Evolutionary conservation across 1,140 invertebrate genomes (phyloP).

Genomic region (Halotydeus destructor): DNA sequence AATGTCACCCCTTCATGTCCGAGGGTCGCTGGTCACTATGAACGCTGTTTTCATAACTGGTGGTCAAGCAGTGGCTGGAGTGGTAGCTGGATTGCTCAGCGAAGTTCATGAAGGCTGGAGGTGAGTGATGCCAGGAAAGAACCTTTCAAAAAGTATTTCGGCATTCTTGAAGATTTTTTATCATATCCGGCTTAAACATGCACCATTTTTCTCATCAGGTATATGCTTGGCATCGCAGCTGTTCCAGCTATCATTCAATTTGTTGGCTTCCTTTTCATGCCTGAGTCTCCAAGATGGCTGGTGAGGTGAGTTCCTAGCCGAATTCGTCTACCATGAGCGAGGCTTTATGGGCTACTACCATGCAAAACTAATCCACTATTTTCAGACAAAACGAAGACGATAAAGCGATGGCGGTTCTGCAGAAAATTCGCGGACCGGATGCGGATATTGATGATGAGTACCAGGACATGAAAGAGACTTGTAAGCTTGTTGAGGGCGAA

Average conservation of each 20-base stretch:
- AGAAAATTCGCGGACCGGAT: conserved; percentile 23
- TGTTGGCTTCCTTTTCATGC: conserved; percentile 36
- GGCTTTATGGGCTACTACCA: too few species aligned
- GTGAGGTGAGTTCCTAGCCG: conserved; percentile 20
- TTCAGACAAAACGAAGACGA: conserved; percentile 21
- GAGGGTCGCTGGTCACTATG: conserved; percentile 34
- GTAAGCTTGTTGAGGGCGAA: too few species aligned
- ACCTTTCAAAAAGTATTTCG: too few species aligned
- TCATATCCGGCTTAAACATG: too few species aligned
- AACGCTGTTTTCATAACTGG: conserved; percentile 37
- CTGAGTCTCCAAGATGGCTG: conserved; percentile 38
- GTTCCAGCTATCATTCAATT: conserved; percentile 36
- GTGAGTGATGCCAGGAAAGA: too few species aligned
- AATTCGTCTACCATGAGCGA: too few species aligned
- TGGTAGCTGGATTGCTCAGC: conserved; percentile 33
- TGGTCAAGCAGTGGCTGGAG: conserved; percentile 34
- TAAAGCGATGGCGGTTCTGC: conserved; percentile 27
- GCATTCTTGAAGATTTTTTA: too few species aligned
- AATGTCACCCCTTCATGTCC: conserved; percentile 30
- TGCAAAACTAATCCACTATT: too few species aligned
- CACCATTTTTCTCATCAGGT: too few species aligned
- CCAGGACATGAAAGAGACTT: conserved; percentile 21
- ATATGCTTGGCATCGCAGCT: conserved; percentile 37
- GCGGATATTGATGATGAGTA: conserved; percentile 22
- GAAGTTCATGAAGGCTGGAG: conserved; percentile 33